These are phyloP conservation scores for Pycnonotus jocosus DNA, from an alignment of 2,113 vertebrate genomes.

Conservation along the genomic window DNA sequence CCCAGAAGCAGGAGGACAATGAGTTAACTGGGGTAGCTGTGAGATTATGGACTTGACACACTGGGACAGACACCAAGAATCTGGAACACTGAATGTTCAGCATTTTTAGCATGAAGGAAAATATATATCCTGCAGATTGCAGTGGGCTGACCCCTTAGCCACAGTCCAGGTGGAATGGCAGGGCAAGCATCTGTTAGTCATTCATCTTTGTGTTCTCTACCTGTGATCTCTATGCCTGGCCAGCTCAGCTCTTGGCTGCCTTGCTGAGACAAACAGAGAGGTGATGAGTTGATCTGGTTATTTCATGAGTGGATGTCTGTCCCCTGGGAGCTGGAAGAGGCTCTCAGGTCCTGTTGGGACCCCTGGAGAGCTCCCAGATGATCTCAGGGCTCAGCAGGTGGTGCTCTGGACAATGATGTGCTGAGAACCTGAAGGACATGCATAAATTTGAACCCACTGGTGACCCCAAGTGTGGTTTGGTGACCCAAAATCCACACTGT, in stretches of 20 bases:
- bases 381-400: background rate
- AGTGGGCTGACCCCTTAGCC: background rate
- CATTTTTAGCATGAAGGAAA: background rate
- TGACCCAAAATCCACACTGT: background rate
- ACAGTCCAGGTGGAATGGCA: background rate
- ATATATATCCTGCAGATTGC: background rate
- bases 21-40: background rate
- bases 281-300: background rate
- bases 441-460: background rate
- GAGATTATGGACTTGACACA: background rate
- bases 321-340: background rate
- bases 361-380: background rate
- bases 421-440: background rate
- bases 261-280: background rate
- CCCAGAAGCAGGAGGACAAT: background rate
- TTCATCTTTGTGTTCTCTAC: constrained; percentile 3
- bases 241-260: background rate
- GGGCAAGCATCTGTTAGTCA: background rate
- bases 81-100: background rate
- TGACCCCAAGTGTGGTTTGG: accelerated
- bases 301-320: background rate
- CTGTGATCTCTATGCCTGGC: background rate
- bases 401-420: background rate
- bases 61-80: background rate
- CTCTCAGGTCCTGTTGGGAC: background rate